These are phyloP conservation scores for Macaria notata DNA, from an alignment of 2,888 invertebrate genomes.

Conservation along the genomic window DNA sequence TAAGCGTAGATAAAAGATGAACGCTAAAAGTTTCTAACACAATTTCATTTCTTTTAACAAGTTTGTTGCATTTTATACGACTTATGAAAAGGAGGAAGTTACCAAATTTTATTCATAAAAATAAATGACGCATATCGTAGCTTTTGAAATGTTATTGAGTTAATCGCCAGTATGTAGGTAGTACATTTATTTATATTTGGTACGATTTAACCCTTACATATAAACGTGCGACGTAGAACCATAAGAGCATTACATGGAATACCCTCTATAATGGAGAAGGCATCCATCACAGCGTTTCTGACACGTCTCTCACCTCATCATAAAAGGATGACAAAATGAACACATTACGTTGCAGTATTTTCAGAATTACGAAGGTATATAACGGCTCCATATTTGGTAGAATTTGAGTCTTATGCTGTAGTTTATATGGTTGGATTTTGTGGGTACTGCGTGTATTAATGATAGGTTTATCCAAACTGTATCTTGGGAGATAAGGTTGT, in stretches of 20 bases:
- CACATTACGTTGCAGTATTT: slow-evolving; percentile 18
- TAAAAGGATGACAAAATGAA: slow-evolving; percentile 17
- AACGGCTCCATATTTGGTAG: background rate
- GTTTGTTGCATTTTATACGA: too few relatives aligned
- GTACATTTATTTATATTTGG: too few relatives aligned
- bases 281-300: slow-evolving; percentile 24
- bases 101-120: too few relatives aligned
- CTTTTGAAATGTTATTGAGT: too few relatives aligned
- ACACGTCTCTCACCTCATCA: slow-evolving; percentile 9
- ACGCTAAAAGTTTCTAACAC: too few relatives aligned
- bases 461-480: slow-evolving; percentile 8
- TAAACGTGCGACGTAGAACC: slow-evolving; percentile 1
- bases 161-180: too few relatives aligned
- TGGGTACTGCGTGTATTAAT: background rate
- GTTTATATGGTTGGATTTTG: background rate
- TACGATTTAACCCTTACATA: too few relatives aligned
- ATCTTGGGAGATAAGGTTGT: slow-evolving; percentile 6
- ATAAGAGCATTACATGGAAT: slow-evolving; percentile 11
- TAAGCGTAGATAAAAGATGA: background rate
- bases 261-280: slow-evolving; percentile 10
- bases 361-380: slow-evolving; percentile 5
- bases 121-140: too few relatives aligned
- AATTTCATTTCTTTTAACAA: too few relatives aligned
- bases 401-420: slow-evolving; percentile 8
- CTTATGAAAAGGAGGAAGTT: too few relatives aligned